phyloP scores from a whole-genome alignment of 2,888 invertebrate species.

The Patella depressa region DNA sequence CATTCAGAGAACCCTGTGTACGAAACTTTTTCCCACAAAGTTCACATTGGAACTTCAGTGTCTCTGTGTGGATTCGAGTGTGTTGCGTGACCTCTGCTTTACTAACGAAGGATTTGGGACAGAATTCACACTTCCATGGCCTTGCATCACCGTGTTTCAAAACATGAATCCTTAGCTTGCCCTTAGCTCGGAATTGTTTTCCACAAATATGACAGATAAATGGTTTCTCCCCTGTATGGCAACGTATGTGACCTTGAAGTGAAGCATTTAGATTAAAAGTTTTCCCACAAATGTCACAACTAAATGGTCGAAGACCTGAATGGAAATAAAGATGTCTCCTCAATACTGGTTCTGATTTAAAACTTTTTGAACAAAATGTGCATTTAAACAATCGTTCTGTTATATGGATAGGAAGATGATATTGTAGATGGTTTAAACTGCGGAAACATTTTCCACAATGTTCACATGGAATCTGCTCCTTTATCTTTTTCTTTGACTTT shows the following conservation, averaged over 20 bases:
- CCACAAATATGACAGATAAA: slow-evolving; percentile 6
- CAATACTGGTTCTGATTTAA: slow-evolving; percentile 1
- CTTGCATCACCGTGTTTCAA: background rate
- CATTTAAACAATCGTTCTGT: background rate
- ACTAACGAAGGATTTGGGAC: background rate
- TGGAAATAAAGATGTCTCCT: background rate
- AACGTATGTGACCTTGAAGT: background rate
- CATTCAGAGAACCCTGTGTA: background rate
- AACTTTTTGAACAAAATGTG: background rate
- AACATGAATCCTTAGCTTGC: background rate
- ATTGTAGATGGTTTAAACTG: background rate
- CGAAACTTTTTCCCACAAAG: slow-evolving; percentile 5
- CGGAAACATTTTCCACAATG: background rate
- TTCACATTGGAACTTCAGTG: background rate
- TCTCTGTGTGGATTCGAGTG: background rate
- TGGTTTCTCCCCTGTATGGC: slow-evolving; percentile 2
- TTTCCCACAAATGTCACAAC: background rate
- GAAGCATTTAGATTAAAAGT: background rate
- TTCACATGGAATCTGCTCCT: too few relatives aligned
- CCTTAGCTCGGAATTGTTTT: background rate
- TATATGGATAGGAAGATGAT: background rate
- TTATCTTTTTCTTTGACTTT: too few relatives aligned
- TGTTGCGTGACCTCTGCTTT: background rate
- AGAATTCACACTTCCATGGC: background rate
- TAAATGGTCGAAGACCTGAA: background rate